Conservation (phyloP, 2,113 vertebrate species). For the Sminthopsis crassicaudata region DNA sequence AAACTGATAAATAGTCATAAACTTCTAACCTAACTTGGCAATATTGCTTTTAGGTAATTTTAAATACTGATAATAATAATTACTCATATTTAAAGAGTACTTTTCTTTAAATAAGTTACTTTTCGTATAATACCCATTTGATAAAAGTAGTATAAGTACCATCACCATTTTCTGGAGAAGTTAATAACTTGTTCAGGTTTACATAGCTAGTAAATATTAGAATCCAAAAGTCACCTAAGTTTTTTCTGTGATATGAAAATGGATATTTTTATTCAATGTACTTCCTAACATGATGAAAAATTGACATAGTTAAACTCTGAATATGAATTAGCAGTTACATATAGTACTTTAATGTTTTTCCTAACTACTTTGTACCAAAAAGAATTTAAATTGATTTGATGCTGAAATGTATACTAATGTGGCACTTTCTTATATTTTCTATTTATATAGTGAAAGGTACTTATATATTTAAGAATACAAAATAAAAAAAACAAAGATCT, state of each 20-base stretch:
- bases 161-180: neutral
- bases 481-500: neutral
- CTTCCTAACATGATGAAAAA: neutral
- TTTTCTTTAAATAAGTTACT: neutral
- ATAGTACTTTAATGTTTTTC: neutral
- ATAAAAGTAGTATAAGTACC: neutral
- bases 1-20: neutral
- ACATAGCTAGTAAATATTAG: neutral
- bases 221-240: neutral
- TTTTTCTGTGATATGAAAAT: neutral
- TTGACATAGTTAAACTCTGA: neutral
- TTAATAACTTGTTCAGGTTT: neutral
- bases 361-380: too few species aligned
- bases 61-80: neutral
- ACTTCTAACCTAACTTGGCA: neutral
- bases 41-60: neutral
- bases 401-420: neutral
- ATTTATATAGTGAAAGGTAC: neutral
- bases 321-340: neutral
- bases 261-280: neutral
- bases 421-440: neutral
- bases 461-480: neutral
- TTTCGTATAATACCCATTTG: neutral
- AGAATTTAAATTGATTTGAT: neutral
- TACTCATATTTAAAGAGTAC: neutral